Evolutionary conservation across 2,797 vertebrate species (phyloP), one percentile per base, ranked within the genome.

Genomic region (Champsocephalus gunnari): DNA sequence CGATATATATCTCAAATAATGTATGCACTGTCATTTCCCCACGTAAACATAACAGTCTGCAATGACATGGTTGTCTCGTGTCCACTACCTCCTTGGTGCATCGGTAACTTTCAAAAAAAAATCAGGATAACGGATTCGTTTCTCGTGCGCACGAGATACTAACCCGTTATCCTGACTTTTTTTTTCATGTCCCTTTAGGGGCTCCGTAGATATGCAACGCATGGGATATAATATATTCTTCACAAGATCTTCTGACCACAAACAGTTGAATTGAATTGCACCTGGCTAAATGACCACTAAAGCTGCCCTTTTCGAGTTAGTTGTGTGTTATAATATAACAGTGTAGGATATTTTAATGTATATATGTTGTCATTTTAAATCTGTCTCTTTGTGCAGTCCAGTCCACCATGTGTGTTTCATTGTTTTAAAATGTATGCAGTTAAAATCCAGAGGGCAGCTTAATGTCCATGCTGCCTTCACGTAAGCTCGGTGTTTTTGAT

Each of bases 401-500:
- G 54, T 48, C 68, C 48, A 9, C 65, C 78, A 74, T 86, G 24
- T 28, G 24, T 28, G 32, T 79, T 79, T 45, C 45, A 45, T 38
- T 17, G 43, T 57, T 70, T 28, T 28, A 28, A 28, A 28, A 28
- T 28, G 28, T 63, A 67, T 59, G 16, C 43, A 38, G 34, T 44
- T 12, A 16, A 55, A 54, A 66, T 24, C 28, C 54, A 44, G 1
- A 24, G 59, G 12, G 10, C 1, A 38, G 47, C 47, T 60, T 51
- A 34, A 47, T 62, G 13, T 34, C 49, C 45, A 5, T 60, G 82
- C 2, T 78, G 50, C 74, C 0, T 87, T 84, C 47, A 45, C 0
- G 0, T 3, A 74, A 41, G 17, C 4, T 62, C 19, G 77, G 47
- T 19, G 50, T 17, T 75, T 41, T 53, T 5, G 2, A 0, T 0